phyloP scores from a whole-genome alignment of 2,113 vertebrate genomes.

The Nettapus auritus region DNA sequence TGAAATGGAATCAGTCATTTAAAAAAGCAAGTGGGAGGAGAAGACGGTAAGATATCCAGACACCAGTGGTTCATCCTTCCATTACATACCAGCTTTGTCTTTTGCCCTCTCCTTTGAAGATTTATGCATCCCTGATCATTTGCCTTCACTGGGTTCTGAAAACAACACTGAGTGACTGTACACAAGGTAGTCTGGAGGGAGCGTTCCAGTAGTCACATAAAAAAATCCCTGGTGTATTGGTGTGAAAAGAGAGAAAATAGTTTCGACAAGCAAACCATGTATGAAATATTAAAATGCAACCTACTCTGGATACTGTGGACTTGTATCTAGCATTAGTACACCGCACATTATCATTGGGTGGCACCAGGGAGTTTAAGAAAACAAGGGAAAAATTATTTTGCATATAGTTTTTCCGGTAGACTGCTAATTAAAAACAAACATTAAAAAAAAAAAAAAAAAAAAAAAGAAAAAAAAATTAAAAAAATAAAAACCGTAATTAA shows the following conservation, averaged over 20 bases:
- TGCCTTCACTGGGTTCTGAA: neutral
- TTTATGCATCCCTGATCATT: neutral
- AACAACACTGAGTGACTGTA: neutral
- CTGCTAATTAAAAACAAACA: neutral
- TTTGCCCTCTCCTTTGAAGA: neutral
- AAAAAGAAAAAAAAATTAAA: too few species aligned
- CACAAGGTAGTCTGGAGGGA: neutral
- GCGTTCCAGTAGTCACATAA: neutral
- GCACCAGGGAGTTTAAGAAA: neutral
- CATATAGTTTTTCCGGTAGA: neutral
- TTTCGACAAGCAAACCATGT: neutral
- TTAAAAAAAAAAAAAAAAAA: too few species aligned
- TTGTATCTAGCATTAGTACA: neutral
- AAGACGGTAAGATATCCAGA: neutral
- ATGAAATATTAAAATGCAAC: neutral
- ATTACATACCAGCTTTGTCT: rapidly evolving
- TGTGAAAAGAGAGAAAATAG: conserved; percentile 5
- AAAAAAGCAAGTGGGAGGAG: neutral
- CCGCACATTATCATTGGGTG: rapidly evolving
- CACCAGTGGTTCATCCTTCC: neutral
- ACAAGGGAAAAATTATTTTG: neutral
- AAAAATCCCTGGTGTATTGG: neutral
- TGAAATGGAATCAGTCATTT: neutral
- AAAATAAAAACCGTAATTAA: too few species aligned
- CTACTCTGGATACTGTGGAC: neutral